Base-by-base conservation (phyloP, 2,888 invertebrate genomes). In the Drosophila meridionalis region DNA sequence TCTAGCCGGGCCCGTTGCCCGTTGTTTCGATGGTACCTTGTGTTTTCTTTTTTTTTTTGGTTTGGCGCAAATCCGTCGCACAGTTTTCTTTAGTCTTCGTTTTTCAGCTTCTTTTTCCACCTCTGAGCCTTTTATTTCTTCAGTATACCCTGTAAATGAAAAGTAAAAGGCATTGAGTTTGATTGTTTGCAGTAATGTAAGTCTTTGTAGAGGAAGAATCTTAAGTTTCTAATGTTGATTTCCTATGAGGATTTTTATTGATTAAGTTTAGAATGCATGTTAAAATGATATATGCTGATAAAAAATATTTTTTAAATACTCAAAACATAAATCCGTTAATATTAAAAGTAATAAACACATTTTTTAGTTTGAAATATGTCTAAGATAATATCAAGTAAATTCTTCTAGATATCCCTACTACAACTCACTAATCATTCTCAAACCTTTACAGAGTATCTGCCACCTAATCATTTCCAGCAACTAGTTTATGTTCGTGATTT, bases 31-130 rank as follows among this genome's bases (percentile, higher is more conserved):
- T 60, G 32, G 53, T 68, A 66, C 63, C 81, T 80, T 83, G 69
- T 72, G 65, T n/a, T 40, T n/a, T n/a, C 40, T n/a, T 42, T 8
- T n/a, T 43, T 43, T 83, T 61, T 61, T 64, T 63, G 67, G 56
- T 43, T 75, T 71, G 64, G 40, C 56, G 67, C 63, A 83, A 83
- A 89, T 87, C 78, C 82, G 73, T 75, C 69, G 73, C 71, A 61
- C 45, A 75, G 55, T 83, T 83, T 83, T 68, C 67, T 65, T 32
- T 53, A 58, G 56, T 62, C 58, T 43, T 60, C 61, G n/a, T 42
- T 63, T 53, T 55, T 42, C 43, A 66, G 34, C 28, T 52, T 32
- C 48, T 38, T 73, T 53, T 30, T 57, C 34, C 32, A 4, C 30
- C 14, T 48, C 14, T 14, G 48, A 66, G 34, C 36, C 14, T 48